These are phyloP conservation scores for Misgurnus anguillicaudatus DNA, from an alignment of 2,113 vertebrate genomes.

Conservation along the genomic window DNA sequence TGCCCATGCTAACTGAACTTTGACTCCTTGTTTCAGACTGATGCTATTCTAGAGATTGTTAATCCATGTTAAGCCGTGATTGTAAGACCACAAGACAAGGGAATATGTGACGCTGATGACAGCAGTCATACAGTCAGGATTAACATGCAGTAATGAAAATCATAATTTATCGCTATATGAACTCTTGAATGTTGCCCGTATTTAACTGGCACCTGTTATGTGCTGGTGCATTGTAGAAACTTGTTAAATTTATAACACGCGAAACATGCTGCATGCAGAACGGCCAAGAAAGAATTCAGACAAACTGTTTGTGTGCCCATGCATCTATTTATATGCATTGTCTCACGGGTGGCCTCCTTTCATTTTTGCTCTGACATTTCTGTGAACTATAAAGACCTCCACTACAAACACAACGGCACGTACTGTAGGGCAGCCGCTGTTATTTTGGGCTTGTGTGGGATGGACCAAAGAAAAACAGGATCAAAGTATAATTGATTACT, in stretches of 20 bases:
- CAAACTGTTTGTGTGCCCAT: not conserved
- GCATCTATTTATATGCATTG: conserved; percentile 6
- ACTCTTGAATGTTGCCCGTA: not conserved
- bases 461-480: not conserved
- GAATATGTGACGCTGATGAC: not conserved
- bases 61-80: conserved; percentile 15
- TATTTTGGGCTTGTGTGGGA: not conserved
- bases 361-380: conserved; percentile 44
- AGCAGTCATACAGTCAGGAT: conserved; percentile 34
- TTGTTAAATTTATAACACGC: not conserved
- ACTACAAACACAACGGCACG: conserved; percentile 40
- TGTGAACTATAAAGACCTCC: conserved; percentile 40
- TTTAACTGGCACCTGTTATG: not conserved
- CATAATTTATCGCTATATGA: not conserved
- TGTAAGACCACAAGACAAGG: not conserved
- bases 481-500: conserved; percentile 16
- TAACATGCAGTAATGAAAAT: conserved; percentile 14
- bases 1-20: not conserved
- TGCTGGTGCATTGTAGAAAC: not conserved
- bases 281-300: not conserved
- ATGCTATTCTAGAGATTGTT: not conserved
- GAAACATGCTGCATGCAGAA: not conserved
- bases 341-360: conserved; percentile 32
- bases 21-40: not conserved
- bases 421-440: not conserved